phyloP scores from a whole-genome alignment of 2,113 vertebrate genomes.

The Phalacrocorax carbo region DNA sequence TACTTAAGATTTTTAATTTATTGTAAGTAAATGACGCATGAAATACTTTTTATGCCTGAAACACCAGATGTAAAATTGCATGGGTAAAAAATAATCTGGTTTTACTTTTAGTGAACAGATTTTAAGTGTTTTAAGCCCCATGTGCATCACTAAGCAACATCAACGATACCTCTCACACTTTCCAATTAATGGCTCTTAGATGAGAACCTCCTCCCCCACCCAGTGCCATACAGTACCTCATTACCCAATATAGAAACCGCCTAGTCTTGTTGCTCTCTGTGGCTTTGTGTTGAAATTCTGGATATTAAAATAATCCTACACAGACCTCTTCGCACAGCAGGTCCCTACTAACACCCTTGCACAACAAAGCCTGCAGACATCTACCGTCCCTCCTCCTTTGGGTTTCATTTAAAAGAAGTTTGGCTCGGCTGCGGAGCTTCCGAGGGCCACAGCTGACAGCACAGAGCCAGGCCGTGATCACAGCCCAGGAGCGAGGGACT shows the following conservation, averaged over 20 bases:
- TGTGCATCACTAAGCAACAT: neutral
- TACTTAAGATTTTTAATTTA: slow-evolving; percentile 32
- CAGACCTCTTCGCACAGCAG: neutral
- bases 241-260: neutral
- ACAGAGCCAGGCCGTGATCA: neutral
- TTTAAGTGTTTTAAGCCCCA: neutral
- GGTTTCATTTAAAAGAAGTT: neutral
- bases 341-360: neutral
- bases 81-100: neutral
- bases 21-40: neutral
- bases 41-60: slow-evolving; percentile 9
- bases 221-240: neutral
- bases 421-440: neutral
- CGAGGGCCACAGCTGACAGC: neutral
- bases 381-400: neutral
- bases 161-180: neutral
- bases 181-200: neutral
- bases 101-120: neutral
- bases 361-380: neutral
- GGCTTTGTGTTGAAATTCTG: neutral
- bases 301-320: neutral
- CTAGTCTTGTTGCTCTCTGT: neutral
- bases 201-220: neutral
- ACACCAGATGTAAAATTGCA: neutral
- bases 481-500: neutral